These are phyloP conservation scores for Halyomorpha halys DNA, from an alignment of 1,140 invertebrate species.

Conservation along the genomic window DNA sequence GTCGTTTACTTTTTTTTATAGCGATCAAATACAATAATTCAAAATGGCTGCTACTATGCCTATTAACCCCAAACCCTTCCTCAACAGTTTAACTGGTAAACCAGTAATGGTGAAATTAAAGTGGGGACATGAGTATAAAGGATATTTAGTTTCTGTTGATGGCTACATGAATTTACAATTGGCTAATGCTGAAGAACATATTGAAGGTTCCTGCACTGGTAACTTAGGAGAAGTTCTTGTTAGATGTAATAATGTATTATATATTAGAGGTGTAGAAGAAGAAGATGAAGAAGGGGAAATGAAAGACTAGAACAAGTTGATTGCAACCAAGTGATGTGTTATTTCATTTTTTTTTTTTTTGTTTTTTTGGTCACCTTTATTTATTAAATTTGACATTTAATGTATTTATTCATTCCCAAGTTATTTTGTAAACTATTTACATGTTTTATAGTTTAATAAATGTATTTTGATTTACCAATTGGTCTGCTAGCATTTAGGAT, in stretches of 20 bases:
- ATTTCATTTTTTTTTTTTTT: too few species aligned
- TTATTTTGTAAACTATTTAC: too few species aligned
- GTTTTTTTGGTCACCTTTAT: too few species aligned
- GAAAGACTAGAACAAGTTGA: constrained; percentile 58
- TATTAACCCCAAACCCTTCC: constrained; percentile 98
- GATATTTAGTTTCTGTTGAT: constrained; percentile 93
- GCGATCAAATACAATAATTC: not conserved
- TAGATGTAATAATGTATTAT: constrained; percentile 97
- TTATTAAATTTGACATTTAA: too few species aligned
- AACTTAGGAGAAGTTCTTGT: constrained; percentile 95
- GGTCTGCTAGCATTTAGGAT: too few species aligned
- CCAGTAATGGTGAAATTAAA: constrained; percentile 96
- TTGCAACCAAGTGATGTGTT: too few species aligned
- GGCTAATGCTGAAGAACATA: constrained; percentile 96
- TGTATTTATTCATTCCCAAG: too few species aligned
- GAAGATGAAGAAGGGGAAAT: constrained; percentile 96
- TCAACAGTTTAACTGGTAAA: constrained; percentile 96
- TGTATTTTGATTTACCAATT: too few species aligned
- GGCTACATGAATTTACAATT: constrained; percentile 99
- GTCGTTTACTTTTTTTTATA: not conserved
- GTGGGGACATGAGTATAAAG: constrained; percentile 99
- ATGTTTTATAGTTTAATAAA: too few species aligned
- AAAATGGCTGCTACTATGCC: constrained; percentile 63
- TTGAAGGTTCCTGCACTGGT: constrained; percentile 83
- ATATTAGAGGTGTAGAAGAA: constrained; percentile 90